Evolutionary conservation across 2,888 invertebrate genomes (phyloP).

Genomic region (Automeris io): DNA sequence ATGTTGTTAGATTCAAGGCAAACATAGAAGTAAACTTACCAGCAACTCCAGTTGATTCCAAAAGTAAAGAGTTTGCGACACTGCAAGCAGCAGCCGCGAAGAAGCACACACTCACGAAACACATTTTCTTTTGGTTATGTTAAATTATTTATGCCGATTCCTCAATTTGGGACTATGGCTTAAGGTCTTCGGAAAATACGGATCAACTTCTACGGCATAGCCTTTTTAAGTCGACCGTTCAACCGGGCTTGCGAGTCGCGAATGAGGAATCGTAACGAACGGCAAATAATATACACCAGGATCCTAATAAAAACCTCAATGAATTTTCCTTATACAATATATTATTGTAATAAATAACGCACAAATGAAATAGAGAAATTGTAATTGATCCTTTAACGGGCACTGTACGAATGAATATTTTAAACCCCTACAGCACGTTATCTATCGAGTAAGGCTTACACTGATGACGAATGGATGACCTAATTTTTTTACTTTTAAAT

Average conservation of each 20-base stretch:
- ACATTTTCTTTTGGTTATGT: not conserved
- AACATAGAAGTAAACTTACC: no score
- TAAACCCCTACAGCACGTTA: not conserved
- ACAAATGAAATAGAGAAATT: not conserved
- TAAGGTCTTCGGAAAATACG: slow-evolving; percentile 8
- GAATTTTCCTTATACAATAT: slow-evolving; percentile 1
- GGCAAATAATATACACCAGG: not conserved
- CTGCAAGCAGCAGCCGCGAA: not conserved
- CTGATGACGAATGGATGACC: not conserved
- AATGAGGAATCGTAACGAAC: slow-evolving; percentile 10
- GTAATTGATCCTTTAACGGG: not conserved
- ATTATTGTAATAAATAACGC: not conserved
- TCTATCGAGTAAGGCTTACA: not conserved
- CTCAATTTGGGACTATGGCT: not conserved
- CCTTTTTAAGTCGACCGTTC: slow-evolving; percentile 22
- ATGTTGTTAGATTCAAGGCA: no score
- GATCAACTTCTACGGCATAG: slow-evolving; percentile 25
- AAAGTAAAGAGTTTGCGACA: not conserved
- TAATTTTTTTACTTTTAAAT: not conserved
- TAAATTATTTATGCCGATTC: not conserved
- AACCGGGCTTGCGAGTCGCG: slow-evolving; percentile 10
- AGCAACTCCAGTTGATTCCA: slow-evolving; percentile 1
- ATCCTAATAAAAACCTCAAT: not conserved
- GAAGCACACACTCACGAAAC: not conserved
- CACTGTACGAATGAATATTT: not conserved